These are phyloP conservation scores for Pelobates cultripes DNA, from an alignment of 2,797 vertebrate species.

Conservation along the genomic window DNA sequence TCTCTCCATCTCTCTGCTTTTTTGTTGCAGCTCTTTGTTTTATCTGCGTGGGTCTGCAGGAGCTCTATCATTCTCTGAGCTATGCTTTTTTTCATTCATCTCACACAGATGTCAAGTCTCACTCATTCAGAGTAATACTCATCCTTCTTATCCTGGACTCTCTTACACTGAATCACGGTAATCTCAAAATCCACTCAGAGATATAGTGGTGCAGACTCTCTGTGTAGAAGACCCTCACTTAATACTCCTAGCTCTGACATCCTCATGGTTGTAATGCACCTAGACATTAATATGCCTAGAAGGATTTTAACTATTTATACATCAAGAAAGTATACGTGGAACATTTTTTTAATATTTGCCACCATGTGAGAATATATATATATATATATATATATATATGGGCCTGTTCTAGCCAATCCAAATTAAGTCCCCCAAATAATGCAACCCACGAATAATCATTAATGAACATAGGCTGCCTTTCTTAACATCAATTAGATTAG, in stretches of 20 bases:
- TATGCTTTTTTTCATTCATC: slow-evolving; percentile 43
- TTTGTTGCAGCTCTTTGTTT: slow-evolving; percentile 16
- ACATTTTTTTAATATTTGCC: too few species aligned
- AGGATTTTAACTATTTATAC: too few species aligned
- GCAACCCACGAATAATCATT: too few species aligned
- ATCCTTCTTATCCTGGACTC: slow-evolving; percentile 50
- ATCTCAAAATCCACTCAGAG: slow-evolving; percentile 50
- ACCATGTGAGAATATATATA: too few species aligned
- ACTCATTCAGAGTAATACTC: slow-evolving; percentile 57
- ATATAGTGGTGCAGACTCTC: slow-evolving; percentile 18
- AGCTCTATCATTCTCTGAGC: slow-evolving; percentile 24
- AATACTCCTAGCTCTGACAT: neutral
- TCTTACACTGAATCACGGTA: slow-evolving; percentile 48
- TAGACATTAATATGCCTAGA: too few species aligned
- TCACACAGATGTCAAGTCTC: slow-evolving; percentile 56
- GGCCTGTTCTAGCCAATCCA: too few species aligned
- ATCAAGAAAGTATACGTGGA: too few species aligned
- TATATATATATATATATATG: too few species aligned
- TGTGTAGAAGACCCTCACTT: slow-evolving; percentile 20
- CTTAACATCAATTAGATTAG: too few species aligned
- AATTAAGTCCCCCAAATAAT: too few species aligned
- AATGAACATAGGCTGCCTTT: too few species aligned
- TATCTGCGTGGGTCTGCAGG: slow-evolving; percentile 25
- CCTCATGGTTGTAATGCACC: too few species aligned
- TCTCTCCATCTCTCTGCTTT: neutral